Evolutionary conservation across 1,140 invertebrate genomes (phyloP).

Genomic region (Nephila pilipes): DNA sequence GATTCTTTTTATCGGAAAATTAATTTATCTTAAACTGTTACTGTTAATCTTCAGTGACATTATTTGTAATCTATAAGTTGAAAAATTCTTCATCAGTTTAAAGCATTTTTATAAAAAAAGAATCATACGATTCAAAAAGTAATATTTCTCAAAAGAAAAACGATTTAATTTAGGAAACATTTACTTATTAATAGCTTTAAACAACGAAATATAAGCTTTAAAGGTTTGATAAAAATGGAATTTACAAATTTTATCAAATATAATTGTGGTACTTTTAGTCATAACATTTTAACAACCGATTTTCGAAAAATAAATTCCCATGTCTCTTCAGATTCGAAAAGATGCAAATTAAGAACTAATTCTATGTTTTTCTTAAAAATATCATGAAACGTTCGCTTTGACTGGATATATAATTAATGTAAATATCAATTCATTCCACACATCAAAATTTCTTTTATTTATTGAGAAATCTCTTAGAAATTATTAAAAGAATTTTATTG

Average conservation of each 20-base stretch:
- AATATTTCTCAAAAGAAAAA: no score
- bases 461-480: not conserved
- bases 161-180: no score
- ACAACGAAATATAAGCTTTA: not conserved
- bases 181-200: not conserved
- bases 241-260: no score
- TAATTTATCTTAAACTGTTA: no score
- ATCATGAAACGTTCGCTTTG: not conserved
- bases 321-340: conserved; percentile 5
- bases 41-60: no score
- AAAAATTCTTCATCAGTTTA: no score
- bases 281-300: not conserved
- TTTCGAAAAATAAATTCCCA: not conserved
- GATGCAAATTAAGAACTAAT: conserved; percentile 30
- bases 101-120: no score
- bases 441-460: conserved; percentile 29
- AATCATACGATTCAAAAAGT: no score
- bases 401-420: conserved; percentile 48
- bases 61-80: no score
- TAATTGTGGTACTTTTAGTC: not conserved
- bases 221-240: not conserved
- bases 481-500: conserved; percentile 29
- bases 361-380: not conserved
- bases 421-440: conserved; percentile 54
- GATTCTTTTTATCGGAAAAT: no score